A percentile compares a stretch with the other conserved stretches of the same genome.
Evolutionary conservation across 2,888 invertebrate species (phyloP).

Genomic region (Macrophya annulata): DNA sequence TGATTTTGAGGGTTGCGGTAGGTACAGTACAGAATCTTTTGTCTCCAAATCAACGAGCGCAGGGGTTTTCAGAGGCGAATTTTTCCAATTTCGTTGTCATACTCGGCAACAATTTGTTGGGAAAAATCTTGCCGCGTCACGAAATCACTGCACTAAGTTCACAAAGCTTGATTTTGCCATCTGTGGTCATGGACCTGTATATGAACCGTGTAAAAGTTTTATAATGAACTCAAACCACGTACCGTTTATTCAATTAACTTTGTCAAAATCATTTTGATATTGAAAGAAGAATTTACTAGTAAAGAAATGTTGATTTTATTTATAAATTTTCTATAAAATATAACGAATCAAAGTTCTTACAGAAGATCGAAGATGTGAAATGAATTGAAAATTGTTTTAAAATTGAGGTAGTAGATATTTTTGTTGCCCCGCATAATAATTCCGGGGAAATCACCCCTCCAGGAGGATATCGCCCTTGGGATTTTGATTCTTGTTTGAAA

Average conservation of each 20-base stretch:
- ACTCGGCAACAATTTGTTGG: slow-evolving; percentile 9
- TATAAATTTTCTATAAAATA: background rate
- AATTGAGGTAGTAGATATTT: background rate
- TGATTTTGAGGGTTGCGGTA: background rate
- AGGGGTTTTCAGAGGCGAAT: slow-evolving; percentile 11
- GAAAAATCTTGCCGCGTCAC: slow-evolving; percentile 26
- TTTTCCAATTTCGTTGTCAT: slow-evolving; percentile 37
- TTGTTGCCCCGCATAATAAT: background rate
- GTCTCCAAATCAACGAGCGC: slow-evolving; percentile 12
- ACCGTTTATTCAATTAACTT: slow-evolving; percentile 20
- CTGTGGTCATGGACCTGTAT: background rate
- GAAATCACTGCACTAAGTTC: background rate
- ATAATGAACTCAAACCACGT: slow-evolving; percentile 1
- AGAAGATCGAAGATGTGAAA: background rate
- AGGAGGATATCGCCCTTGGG: background rate
- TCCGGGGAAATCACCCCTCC: background rate
- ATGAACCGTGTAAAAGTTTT: background rate
- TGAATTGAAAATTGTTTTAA: slow-evolving; percentile 1
- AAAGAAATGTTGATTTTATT: no score
- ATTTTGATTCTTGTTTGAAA: slow-evolving; percentile 46
- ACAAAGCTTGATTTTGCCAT: slow-evolving; percentile 21
- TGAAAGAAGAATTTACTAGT: no score
- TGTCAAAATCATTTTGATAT: background rate
- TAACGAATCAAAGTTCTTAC: background rate
- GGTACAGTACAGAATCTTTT: background rate